Conservation (phyloP, 2,113 vertebrate genomes). For the Psammodynastes pulverulentus region DNA sequence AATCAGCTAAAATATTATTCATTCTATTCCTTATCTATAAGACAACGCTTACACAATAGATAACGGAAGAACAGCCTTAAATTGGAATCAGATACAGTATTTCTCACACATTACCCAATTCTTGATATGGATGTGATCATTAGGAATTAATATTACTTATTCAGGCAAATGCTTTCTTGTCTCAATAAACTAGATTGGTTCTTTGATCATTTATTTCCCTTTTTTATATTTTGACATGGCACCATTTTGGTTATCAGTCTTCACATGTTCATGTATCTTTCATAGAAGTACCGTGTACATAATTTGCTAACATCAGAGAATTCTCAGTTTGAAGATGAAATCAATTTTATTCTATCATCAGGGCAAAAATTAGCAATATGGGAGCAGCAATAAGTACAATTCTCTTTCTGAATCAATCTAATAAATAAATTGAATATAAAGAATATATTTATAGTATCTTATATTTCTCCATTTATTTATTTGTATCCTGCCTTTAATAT, state of each 20-base stretch:
- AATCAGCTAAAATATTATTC: not conserved
- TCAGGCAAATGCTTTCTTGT: not conserved
- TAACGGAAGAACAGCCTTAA: not conserved
- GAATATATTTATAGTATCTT: not conserved
- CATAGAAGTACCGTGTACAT: not conserved
- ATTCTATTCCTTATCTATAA: not conserved
- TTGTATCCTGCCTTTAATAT: not conserved
- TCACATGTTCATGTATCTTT: not conserved
- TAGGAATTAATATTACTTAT: not conserved
- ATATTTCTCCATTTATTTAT: not conserved
- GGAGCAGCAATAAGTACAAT: not conserved
- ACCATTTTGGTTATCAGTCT: not conserved
- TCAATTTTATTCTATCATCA: not conserved
- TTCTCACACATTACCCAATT: not conserved
- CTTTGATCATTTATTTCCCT: not conserved
- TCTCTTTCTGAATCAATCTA: not conserved
- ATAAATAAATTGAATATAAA: not conserved
- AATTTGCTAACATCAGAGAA: not conserved
- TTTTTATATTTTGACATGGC: not conserved
- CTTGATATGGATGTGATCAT: not conserved
- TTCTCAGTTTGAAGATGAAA: not conserved
- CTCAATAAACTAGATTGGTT: not conserved
- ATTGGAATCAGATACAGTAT: not conserved
- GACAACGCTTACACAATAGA: not conserved
- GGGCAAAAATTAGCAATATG: not conserved